phyloP scores from a whole-genome alignment of 2,888 invertebrate species.

The Drosophila mettleri region DNA sequence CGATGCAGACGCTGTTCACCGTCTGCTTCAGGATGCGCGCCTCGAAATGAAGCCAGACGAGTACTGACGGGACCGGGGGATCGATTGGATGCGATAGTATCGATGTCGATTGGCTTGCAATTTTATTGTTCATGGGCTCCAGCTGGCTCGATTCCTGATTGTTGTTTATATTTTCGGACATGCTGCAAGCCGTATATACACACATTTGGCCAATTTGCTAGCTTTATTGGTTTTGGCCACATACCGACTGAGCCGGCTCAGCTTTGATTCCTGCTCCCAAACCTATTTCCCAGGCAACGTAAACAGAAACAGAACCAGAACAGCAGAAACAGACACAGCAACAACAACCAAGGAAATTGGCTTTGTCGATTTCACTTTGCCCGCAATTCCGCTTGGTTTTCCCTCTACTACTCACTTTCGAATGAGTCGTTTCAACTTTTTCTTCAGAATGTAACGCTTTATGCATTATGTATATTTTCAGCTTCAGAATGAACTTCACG shows the following conservation, averaged over 20 bases:
- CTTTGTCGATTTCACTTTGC: slow-evolving; percentile 48
- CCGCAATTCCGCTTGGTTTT: neutral
- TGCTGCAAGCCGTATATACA: slow-evolving; percentile 59
- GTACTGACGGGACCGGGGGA: neutral
- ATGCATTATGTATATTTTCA: neutral
- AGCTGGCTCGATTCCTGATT: slow-evolving; percentile 40
- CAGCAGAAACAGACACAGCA: slow-evolving; percentile 4
- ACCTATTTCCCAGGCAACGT: slow-evolving; percentile 50
- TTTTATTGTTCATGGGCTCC: slow-evolving; percentile 34
- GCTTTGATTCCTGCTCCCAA: slow-evolving; percentile 62
- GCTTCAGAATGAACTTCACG: neutral
- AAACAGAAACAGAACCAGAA: slow-evolving; percentile 29
- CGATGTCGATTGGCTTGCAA: slow-evolving; percentile 31
- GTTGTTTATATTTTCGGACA: slow-evolving; percentile 62
- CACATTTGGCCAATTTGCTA: slow-evolving; percentile 72
- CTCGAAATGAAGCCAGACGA: slow-evolving; percentile 66
- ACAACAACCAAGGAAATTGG: slow-evolving; percentile 47
- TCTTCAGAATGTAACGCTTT: neutral
- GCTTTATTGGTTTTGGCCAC: slow-evolving; percentile 70
- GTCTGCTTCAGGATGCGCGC: slow-evolving; percentile 75
- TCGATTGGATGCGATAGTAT: slow-evolving; percentile 4
- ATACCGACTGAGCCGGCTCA: slow-evolving; percentile 63
- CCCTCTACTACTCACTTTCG: neutral
- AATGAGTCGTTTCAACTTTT: neutral
- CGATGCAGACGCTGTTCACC: slow-evolving; percentile 74